Conservation (phyloP, 2,797 vertebrate genomes). For the Hydrophis major region DNA sequence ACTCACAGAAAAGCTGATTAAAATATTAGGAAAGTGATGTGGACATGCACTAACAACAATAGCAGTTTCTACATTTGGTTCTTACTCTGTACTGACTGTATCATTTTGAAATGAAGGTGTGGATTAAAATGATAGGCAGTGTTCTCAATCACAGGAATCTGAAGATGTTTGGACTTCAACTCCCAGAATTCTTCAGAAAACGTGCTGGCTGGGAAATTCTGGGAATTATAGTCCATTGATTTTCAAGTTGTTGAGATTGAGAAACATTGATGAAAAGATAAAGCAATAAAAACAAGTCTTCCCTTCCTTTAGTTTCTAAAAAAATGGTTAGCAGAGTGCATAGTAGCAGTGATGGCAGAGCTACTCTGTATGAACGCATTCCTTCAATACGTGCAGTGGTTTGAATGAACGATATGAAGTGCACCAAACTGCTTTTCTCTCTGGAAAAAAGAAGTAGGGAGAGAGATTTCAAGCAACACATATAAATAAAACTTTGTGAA, state of each 20-base stretch:
- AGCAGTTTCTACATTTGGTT: not conserved
- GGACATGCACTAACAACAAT: not conserved
- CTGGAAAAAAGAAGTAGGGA: not conserved
- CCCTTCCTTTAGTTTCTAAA: not conserved
- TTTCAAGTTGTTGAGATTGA: not conserved
- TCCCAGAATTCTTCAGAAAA: not conserved
- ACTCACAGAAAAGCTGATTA: not conserved
- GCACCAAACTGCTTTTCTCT: not conserved
- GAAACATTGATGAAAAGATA: not conserved
- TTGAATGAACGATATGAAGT: not conserved
- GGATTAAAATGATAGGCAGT: not conserved
- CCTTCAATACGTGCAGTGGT: not conserved
- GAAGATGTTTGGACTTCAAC: not conserved
- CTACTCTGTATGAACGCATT: not conserved
- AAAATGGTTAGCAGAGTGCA: not conserved
- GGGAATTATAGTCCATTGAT: not conserved
- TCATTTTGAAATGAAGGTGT: not conserved
- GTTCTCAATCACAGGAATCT: not conserved
- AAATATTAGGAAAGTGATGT: not conserved
- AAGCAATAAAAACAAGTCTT: not conserved
- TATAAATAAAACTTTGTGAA: not conserved
- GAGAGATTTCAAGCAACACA: slow-evolving; percentile 2
- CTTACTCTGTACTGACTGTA: not conserved
- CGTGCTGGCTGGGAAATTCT: not conserved
- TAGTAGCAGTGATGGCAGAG: not conserved